Evolutionary conservation across 2,888 invertebrate species (phyloP).

Genomic region (Perithous albicinctus): DNA sequence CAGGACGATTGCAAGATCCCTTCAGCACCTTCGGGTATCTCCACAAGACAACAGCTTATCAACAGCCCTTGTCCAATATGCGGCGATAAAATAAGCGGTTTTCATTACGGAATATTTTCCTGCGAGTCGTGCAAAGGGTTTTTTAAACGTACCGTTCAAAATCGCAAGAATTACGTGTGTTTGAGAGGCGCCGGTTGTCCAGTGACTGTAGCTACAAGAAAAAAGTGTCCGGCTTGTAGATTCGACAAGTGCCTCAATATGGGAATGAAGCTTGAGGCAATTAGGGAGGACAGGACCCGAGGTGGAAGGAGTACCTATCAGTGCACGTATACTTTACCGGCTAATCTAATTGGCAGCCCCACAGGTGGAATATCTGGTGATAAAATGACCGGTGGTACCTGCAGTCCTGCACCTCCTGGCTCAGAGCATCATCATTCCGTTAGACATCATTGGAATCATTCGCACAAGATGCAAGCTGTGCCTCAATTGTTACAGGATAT

Average conservation of each 20-base stretch:
- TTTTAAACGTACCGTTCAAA: conserved; percentile 99
- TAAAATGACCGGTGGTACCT: conserved; percentile 80
- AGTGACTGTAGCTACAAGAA: conserved; percentile 96
- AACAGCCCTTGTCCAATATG: conserved; percentile 98
- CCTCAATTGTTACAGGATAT: conserved; percentile 90
- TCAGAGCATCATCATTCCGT: conserved; percentile 81
- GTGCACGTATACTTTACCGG: conserved; percentile 95
- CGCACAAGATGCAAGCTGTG: conserved; percentile 82
- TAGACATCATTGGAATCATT: conserved; percentile 82
- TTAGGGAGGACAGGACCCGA: conserved; percentile 96
- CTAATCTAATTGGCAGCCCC: conserved; percentile 86
- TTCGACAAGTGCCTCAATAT: conserved; percentile 98
- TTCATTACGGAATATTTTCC: conserved; percentile 99
- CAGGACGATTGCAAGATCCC: conserved; percentile 79
- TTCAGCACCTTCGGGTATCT: conserved; percentile 91
- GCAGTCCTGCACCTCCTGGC: conserved; percentile 82
- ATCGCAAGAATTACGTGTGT: conserved; percentile 98
- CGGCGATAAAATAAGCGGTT: conserved; percentile 97
- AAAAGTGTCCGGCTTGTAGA: conserved; percentile 98
- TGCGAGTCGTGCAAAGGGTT: conserved; percentile 99
- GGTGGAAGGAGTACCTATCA: conserved; percentile 98
- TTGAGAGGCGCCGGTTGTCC: conserved; percentile 95
- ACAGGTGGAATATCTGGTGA: conserved; percentile 85
- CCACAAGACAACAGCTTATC: conserved; percentile 93
- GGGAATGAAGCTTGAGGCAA: conserved; percentile 99